Conservation (phyloP, 2,888 invertebrate species). For the Rhopalosiphum nymphaeae region DNA sequence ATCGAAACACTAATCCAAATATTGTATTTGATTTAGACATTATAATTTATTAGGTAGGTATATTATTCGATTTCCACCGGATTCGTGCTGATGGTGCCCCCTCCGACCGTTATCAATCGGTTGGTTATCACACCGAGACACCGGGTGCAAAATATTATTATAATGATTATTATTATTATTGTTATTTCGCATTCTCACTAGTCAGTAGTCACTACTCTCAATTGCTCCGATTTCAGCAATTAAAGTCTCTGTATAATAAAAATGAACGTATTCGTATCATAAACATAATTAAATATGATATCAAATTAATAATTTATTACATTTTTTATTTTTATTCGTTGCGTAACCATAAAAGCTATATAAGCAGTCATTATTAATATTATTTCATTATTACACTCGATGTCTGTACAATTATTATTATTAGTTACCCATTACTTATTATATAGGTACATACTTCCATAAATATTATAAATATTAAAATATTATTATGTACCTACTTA, state of each 20-base stretch:
- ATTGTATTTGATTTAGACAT: constrained; percentile 31
- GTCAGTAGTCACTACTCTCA: neutral
- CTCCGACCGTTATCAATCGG: neutral
- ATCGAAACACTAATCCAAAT: neutral
- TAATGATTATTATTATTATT: neutral
- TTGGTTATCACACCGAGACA: constrained; percentile 1
- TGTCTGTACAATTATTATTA: neutral
- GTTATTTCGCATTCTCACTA: neutral
- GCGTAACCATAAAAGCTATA: neutral
- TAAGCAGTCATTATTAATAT: neutral
- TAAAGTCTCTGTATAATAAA: neutral
- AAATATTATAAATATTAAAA: constrained; percentile 4
- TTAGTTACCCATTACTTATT: neutral
- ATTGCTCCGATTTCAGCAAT: neutral
- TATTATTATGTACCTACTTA: neutral
- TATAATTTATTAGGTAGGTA: neutral
- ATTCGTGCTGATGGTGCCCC: neutral
- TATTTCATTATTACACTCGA: neutral
- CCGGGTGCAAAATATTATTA: neutral
- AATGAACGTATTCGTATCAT: neutral
- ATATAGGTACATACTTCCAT: neutral
- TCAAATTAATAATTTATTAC: neutral
- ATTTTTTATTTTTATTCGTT: neutral
- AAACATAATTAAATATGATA: neutral
- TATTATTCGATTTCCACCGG: neutral